These are phyloP conservation scores for Thunnus albacares DNA, from an alignment of 2,797 vertebrate species.

Conservation along the genomic window DNA sequence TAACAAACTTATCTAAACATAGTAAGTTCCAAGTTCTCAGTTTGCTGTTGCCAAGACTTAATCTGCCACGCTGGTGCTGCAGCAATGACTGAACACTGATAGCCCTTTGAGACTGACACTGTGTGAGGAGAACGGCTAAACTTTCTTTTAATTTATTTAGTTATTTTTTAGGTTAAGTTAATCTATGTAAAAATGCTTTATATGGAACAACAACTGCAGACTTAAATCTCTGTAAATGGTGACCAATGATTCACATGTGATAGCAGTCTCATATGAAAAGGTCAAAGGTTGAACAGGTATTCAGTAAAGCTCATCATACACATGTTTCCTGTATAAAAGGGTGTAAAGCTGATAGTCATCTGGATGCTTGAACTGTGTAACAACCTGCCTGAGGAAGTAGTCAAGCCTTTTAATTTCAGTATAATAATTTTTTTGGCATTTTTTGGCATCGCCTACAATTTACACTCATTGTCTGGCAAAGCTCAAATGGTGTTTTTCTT, in stretches of 20 bases:
- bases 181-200: background rate
- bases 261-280: background rate
- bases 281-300: background rate
- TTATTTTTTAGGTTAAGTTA: background rate
- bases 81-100: constrained; percentile 12
- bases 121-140: too few species aligned
- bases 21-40: background rate
- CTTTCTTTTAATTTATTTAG: too few species aligned
- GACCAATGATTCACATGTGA: background rate
- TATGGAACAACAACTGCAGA: background rate
- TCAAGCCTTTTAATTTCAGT: background rate
- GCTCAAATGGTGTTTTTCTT: background rate
- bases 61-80: background rate
- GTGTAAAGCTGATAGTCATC: background rate
- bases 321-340: background rate
- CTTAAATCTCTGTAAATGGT: background rate
- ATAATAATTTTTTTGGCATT: too few species aligned
- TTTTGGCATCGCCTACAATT: too few species aligned
- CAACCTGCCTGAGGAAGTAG: background rate
- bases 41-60: background rate
- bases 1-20: background rate
- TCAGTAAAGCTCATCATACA: background rate
- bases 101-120: background rate
- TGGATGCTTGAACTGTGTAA: background rate
- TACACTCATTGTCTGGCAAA: background rate